These are phyloP conservation scores for Pithys albifrons DNA, from an alignment of 2,113 vertebrate species.

Conservation along the genomic window DNA sequence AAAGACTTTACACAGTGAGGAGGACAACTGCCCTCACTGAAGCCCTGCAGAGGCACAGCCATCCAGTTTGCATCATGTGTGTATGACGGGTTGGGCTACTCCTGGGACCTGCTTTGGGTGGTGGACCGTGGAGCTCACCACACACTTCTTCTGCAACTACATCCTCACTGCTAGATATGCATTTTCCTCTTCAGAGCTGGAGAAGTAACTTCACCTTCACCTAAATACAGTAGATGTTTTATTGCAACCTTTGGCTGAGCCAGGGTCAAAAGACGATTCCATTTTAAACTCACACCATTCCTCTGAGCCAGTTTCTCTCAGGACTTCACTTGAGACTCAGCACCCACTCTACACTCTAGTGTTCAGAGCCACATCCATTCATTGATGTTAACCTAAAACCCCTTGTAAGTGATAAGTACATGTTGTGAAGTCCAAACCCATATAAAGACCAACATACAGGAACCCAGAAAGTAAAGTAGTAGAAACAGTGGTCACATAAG, in stretches of 20 bases:
- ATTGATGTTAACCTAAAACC: neutral
- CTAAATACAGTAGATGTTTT: neutral
- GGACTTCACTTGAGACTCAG: neutral
- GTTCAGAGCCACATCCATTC: neutral
- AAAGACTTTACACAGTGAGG: neutral
- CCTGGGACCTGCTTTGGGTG: neutral
- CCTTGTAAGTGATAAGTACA: neutral
- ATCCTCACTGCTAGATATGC: neutral
- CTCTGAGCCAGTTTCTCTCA: neutral
- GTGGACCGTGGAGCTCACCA: fast-evolving
- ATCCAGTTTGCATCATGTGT: fast-evolving
- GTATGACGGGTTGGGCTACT: neutral
- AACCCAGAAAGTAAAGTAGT: neutral
- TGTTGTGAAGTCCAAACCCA: neutral
- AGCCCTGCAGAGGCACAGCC: neutral
- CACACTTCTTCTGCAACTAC: neutral
- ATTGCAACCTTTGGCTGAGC: neutral
- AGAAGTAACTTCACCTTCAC: neutral
- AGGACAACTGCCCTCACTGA: fast-evolving
- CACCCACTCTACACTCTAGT: neutral
- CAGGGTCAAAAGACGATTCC: neutral
- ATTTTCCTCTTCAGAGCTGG: neutral
- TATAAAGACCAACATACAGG: neutral
- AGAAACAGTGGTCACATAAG: neutral
- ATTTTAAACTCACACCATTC: neutral